Conservation (phyloP, 2,797 vertebrate species). For the Benthosema pterotum region DNA sequence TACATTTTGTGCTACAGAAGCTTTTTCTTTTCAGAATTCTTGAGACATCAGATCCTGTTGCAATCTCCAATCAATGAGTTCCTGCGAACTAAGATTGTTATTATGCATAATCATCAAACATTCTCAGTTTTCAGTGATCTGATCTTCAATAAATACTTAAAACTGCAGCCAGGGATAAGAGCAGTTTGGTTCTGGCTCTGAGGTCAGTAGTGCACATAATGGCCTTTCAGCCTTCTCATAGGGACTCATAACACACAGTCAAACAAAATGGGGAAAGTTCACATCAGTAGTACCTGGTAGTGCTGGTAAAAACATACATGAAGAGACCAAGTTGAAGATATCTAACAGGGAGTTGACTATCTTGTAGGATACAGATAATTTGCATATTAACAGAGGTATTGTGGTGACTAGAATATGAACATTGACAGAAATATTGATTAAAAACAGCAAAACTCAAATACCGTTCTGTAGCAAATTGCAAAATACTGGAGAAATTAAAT, state of each 20-base stretch:
- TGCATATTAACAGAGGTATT: conserved; percentile 63
- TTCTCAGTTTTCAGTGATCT: conserved; percentile 36
- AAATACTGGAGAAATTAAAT: conserved; percentile 16
- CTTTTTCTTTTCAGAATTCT: conserved; percentile 27
- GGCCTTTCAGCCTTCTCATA: conserved; percentile 47
- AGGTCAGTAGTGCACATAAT: conserved; percentile 65
- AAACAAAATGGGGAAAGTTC: conserved; percentile 43
- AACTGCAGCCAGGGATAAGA: conserved; percentile 35
- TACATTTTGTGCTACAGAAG: conserved; percentile 18
- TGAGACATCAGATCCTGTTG: conserved; percentile 14
- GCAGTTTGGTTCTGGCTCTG: conserved; percentile 63
- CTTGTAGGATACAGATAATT: conserved; percentile 46
- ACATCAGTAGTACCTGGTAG: conserved; percentile 64
- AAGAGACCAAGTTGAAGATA: conserved; percentile 21
- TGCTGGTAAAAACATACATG: conserved; percentile 8
- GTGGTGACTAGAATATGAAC: conserved; percentile 42
- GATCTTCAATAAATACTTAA: conserved; percentile 40
- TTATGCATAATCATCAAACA: conserved; percentile 39
- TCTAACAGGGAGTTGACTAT: conserved; percentile 38
- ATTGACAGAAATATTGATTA: conserved; percentile 16
- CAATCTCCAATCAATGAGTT: conserved; percentile 19
- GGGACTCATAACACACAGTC: conserved; percentile 47
- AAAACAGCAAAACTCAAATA: conserved; percentile 25
- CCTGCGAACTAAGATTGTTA: conserved; percentile 10
- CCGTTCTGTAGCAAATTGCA: conserved; percentile 25